Evolutionary conservation across 2,888 invertebrate species (phyloP), one percentile per base, ranked within the genome.

Genomic region (Tolmerus cingulatus): DNA sequence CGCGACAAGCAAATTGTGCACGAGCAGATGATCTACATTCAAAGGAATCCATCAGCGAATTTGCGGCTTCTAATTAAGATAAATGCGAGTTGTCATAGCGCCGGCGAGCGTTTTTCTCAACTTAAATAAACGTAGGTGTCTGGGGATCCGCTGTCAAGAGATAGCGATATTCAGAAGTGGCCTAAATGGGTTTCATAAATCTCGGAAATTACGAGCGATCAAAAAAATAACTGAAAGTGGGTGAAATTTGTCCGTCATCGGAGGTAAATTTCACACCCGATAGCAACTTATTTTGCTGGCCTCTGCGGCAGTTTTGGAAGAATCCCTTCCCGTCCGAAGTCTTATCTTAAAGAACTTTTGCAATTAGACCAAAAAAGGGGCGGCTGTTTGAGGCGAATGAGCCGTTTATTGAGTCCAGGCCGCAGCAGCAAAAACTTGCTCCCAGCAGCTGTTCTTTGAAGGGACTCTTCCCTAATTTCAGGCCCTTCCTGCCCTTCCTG

Each of bases 261-360:
- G 16, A 8, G 81, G 14, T 34, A 37, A 16, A 34, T 57, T 82
- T 57, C 57, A 82, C 37, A 19, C 57, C 51, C n/a, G 43, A 76
- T 46, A 43, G 19, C 34, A 51, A 81, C 30, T 81, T 46, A 46
- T 81, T 55, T 40, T 78, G 19, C 19, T n/a, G 37, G 1, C 2
- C 40, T 19, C 19, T 16, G 43, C 8, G 46, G 43, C 43, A 46
- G 43, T 46, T 46, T 79, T 9, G 34, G 37, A 51, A 57, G 55
- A 57, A 19, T 82, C 55, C 37, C 37, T 57, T 82, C n/a, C n/a
- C 19, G n/a, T 14, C 4, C 4, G 27, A 57, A 34, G 34, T 37
- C 82, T 82, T 66, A 82, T 82, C 82, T 82, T n/a, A 37, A 82
- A 5, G 27, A 82, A 82, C 82, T 82, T 82, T 82, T 82, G 82